Evolutionary conservation across 2,113 vertebrate genomes (phyloP).

Genomic region (Fukomys damarensis): DNA sequence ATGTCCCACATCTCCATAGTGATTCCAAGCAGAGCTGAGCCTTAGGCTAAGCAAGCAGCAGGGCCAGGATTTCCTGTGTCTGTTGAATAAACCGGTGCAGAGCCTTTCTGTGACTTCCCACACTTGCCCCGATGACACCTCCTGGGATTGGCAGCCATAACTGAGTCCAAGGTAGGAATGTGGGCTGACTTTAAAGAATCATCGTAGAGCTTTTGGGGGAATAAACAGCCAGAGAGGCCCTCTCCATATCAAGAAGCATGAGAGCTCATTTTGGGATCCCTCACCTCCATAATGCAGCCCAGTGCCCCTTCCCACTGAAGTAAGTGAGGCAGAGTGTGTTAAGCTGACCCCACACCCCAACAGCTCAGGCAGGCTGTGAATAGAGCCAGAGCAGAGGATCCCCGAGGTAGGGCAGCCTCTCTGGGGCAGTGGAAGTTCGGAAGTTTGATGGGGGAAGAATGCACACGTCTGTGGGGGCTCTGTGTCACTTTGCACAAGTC

Average conservation of each 20-base stretch:
- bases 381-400: not conserved
- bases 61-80: not conserved
- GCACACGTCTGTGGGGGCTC: not conserved
- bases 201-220: not conserved
- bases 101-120: not conserved
- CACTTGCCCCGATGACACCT: not conserved
- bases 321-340: not conserved
- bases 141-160: not conserved
- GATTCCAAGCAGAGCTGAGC: not conserved
- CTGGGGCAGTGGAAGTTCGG: not conserved
- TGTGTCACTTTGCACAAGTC: not conserved
- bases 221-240: not conserved
- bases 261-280: not conserved
- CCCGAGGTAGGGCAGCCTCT: not conserved
- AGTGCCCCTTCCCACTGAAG: not conserved
- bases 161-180: not conserved
- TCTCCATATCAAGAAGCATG: not conserved
- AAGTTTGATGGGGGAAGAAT: not conserved
- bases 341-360: not conserved
- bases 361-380: not conserved
- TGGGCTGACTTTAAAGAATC: not conserved
- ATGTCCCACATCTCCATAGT: not conserved
- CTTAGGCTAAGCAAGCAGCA: not conserved
- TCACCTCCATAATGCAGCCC: not conserved
- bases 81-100: not conserved